A percentile compares a stretch with the other conserved stretches of the same genome.
These are phyloP conservation scores for Caenorhabditis japonica DNA, from an alignment of 2,888 invertebrate species.

Conservation along the genomic window DNA sequence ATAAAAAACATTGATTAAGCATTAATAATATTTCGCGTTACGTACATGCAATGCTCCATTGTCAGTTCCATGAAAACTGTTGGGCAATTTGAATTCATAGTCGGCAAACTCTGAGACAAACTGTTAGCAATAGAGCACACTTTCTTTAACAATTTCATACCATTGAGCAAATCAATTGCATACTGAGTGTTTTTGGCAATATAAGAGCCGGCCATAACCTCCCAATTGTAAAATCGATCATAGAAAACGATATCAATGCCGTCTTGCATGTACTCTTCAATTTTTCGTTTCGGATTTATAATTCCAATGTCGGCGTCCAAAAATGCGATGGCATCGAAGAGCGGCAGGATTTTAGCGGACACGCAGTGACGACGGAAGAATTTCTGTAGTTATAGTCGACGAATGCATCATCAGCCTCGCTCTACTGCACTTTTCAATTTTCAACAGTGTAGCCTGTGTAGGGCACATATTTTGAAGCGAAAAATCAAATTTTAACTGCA, in stretches of 20 bases:
- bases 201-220: slow-evolving; percentile 53
- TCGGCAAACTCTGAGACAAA: slow-evolving; percentile 48
- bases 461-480: too few relatives aligned
- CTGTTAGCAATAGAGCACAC: background rate
- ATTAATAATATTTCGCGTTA: background rate
- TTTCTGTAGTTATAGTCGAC: slow-evolving; percentile 33
- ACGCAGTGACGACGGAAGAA: slow-evolving; percentile 59
- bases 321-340: slow-evolving; percentile 51
- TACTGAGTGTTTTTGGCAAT: slow-evolving; percentile 45
- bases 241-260: slow-evolving; percentile 51
- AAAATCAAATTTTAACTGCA: too few relatives aligned
- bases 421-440: too few relatives aligned
- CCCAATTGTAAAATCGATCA: slow-evolving; percentile 55
- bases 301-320: slow-evolving; percentile 59
- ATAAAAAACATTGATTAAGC: background rate
- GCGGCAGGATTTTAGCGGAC: slow-evolving; percentile 31
- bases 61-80: slow-evolving; percentile 58
- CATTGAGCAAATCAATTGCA: slow-evolving; percentile 41
- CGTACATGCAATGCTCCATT: slow-evolving; percentile 60
- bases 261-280: slow-evolving; percentile 47
- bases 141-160: background rate
- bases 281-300: slow-evolving; percentile 50
- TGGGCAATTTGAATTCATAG: slow-evolving; percentile 54
- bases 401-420: too few relatives aligned
- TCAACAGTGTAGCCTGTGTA: too few relatives aligned